Conservation (phyloP, 2,888 invertebrate genomes). For the Calliopum simillimum region DNA sequence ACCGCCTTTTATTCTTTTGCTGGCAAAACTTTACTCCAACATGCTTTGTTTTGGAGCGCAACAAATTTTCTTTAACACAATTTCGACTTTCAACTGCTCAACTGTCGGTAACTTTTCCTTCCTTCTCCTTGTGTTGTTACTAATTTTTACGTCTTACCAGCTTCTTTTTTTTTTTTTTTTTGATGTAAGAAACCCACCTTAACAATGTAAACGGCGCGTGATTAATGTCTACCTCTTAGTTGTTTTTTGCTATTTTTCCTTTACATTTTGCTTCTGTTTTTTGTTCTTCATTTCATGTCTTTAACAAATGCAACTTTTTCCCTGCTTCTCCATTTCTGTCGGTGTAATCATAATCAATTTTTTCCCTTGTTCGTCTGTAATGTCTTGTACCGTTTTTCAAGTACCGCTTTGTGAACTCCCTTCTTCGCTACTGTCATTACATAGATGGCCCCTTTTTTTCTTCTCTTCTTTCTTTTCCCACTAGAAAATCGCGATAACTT, state of each 20-base stretch:
- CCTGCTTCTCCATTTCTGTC: not conserved
- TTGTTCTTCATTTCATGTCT: not conserved
- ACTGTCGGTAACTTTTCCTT: not conserved
- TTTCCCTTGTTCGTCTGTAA: not conserved
- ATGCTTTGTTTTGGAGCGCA: not conserved
- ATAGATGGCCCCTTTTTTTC: not conserved
- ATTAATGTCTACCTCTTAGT: slow-evolving; percentile 27
- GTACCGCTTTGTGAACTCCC: not conserved
- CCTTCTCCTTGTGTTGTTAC: not conserved
- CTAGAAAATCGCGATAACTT: no score
- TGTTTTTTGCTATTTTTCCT: not conserved
- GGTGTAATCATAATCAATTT: not conserved
- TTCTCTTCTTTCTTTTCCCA: not conserved
- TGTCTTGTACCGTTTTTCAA: not conserved
- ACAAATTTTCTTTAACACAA: not conserved
- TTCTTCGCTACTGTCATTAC: not conserved
- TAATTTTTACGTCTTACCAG: not conserved
- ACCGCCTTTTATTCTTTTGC: not conserved
- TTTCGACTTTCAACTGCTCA: not conserved
- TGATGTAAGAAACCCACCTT: not conserved
- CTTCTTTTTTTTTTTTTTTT: not conserved
- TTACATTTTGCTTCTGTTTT: not conserved
- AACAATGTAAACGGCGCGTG: slow-evolving; percentile 16
- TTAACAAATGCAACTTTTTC: not conserved
- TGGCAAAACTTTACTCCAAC: not conserved